These are phyloP conservation scores for Diabrotica undecimpunctata DNA, from an alignment of 1,140 invertebrate species.

Conservation along the genomic window DNA sequence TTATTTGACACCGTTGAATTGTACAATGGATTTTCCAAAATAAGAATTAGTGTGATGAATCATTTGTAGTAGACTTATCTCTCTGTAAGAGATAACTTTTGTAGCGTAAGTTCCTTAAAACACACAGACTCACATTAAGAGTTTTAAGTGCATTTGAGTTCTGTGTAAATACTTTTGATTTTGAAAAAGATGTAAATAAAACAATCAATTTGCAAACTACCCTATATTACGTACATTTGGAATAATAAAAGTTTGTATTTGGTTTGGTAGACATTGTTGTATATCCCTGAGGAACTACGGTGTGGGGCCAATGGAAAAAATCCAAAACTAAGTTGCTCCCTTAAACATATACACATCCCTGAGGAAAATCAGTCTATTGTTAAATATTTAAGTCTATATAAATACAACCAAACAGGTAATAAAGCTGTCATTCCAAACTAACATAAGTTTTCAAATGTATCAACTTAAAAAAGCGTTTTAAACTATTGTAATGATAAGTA, in stretches of 20 bases:
- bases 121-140: too few species aligned
- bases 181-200: constrained; percentile 11
- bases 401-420: not conserved
- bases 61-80: too few species aligned
- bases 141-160: too few species aligned
- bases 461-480: not conserved
- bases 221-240: constrained; percentile 29
- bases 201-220: constrained; percentile 25
- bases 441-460: not conserved
- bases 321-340: constrained; percentile 25
- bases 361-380: constrained; percentile 10
- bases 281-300: constrained; percentile 24
- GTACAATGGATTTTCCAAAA: too few species aligned
- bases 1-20: too few species aligned
- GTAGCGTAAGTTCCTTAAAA: too few species aligned
- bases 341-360: constrained; percentile 18
- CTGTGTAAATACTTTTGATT: too few species aligned
- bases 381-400: constrained; percentile 3
- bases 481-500: not conserved
- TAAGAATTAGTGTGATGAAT: too few species aligned
- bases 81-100: too few species aligned
- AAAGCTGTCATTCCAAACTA: not conserved
- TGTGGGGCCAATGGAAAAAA: constrained; percentile 18
- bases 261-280: constrained; percentile 23
- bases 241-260: constrained; percentile 23